Conservation (phyloP, 2,888 invertebrate species). For the Abscondita cerata region DNA sequence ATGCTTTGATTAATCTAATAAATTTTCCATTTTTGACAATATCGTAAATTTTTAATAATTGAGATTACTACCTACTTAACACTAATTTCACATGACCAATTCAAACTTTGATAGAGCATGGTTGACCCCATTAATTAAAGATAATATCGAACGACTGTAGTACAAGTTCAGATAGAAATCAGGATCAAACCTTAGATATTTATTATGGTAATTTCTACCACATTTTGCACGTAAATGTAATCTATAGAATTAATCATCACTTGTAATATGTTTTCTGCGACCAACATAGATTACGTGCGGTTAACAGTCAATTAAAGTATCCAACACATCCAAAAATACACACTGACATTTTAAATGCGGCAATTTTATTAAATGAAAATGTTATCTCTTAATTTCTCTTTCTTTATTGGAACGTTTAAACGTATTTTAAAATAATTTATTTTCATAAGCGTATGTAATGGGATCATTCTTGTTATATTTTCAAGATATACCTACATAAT, state of each 20-base stretch:
- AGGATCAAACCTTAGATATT: slow-evolving; percentile 25
- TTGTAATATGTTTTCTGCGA: slow-evolving; percentile 17
- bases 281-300: slow-evolving; percentile 15
- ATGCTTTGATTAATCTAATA: slow-evolving; percentile 14
- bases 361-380: no score
- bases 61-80: background rate
- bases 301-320: no score
- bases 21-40: background rate
- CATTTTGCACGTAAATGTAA: slow-evolving; percentile 29
- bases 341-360: no score
- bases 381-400: no score
- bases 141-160: slow-evolving; percentile 17
- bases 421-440: no score
- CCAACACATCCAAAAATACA: no score
- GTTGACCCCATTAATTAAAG: slow-evolving; percentile 8
- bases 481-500: no score
- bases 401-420: no score
- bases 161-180: slow-evolving; percentile 24
- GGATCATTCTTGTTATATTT: no score
- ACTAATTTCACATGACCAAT: background rate
- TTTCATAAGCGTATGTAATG: no score
- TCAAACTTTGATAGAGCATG: background rate
- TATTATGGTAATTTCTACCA: slow-evolving; percentile 28
- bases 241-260: slow-evolving; percentile 25
- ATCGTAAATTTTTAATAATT: slow-evolving; percentile 14